Evolutionary conservation across 2,797 vertebrate genomes (phyloP).

Genomic region (Gymnothorax javanicus): DNA sequence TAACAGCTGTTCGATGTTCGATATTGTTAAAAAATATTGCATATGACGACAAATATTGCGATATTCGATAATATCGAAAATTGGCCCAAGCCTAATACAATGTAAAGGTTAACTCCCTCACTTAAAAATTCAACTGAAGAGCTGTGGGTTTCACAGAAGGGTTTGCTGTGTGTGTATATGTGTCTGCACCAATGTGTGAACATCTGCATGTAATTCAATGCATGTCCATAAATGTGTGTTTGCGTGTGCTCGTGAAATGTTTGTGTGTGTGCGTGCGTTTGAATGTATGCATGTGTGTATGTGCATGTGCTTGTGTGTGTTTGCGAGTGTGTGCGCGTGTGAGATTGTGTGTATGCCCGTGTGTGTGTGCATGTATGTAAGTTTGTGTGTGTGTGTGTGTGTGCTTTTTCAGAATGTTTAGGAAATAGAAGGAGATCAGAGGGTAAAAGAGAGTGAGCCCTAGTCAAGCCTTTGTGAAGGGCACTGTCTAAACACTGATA

Average conservation of each 20-base stretch:
- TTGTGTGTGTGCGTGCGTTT: neutral
- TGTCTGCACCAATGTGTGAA: neutral
- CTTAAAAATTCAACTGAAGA: too few relatives aligned
- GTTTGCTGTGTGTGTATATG: slow-evolving; percentile 15
- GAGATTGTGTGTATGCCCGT: neutral
- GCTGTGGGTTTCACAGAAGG: slow-evolving; percentile 14
- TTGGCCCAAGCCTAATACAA: too few relatives aligned
- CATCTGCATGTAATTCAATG: neutral
- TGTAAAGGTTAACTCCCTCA: too few relatives aligned
- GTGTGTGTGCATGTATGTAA: slow-evolving; percentile 3
- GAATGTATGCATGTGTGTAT: neutral
- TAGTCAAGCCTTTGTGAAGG: slow-evolving; percentile 2
- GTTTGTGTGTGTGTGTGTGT: slow-evolving; percentile 20
- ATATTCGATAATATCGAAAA: too few relatives aligned
- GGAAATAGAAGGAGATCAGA: neutral
- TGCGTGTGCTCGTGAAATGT: too few relatives aligned
- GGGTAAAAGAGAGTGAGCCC: neutral
- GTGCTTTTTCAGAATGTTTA: neutral
- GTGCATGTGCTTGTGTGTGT: slow-evolving; percentile 26
- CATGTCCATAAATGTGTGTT: neutral
- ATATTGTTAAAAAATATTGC: too few relatives aligned
- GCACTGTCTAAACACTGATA: slow-evolving; percentile 52
- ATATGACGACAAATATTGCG: too few relatives aligned
- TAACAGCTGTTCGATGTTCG: too few relatives aligned
- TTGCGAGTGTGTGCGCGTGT: neutral